Evolutionary conservation across 2,797 vertebrate genomes (phyloP).

Genomic region (Tokudaia tokunoshimensis): DNA sequence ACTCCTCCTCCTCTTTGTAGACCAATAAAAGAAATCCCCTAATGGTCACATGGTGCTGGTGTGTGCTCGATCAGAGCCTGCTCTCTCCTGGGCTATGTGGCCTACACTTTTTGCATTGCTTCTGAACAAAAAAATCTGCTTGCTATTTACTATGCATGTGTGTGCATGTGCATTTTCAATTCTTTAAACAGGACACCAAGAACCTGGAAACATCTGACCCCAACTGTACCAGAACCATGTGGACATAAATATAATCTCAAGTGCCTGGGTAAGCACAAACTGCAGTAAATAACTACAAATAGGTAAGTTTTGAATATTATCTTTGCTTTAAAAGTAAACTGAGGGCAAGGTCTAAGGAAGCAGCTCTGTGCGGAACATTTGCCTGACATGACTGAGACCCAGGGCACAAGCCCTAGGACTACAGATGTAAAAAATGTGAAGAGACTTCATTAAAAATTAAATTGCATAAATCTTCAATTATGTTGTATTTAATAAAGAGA

Average conservation of each 20-base stretch:
- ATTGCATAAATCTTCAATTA: neutral
- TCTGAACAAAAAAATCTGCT: neutral
- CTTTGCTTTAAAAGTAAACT: conserved; percentile 22
- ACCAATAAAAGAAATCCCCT: neutral
- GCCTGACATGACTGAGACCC: neutral
- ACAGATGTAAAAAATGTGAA: too few species aligned
- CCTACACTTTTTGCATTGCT: neutral
- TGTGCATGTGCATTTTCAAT: neutral
- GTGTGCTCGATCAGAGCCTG: neutral
- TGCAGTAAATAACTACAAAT: neutral
- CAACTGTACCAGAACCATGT: neutral
- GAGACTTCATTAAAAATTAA: neutral
- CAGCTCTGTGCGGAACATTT: neutral
- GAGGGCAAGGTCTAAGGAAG: neutral
- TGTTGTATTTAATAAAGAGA: neutral
- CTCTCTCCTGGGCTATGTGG: neutral
- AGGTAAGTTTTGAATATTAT: neutral
- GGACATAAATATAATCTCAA: neutral
- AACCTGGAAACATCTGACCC: neutral
- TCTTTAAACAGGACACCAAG: neutral
- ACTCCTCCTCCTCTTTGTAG: neutral
- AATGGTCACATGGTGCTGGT: neutral
- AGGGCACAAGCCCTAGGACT: neutral
- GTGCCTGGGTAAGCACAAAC: neutral
- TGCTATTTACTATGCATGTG: neutral